Conservation (phyloP, 1,140 invertebrate species). For the Tenebrio molitor region DNA sequence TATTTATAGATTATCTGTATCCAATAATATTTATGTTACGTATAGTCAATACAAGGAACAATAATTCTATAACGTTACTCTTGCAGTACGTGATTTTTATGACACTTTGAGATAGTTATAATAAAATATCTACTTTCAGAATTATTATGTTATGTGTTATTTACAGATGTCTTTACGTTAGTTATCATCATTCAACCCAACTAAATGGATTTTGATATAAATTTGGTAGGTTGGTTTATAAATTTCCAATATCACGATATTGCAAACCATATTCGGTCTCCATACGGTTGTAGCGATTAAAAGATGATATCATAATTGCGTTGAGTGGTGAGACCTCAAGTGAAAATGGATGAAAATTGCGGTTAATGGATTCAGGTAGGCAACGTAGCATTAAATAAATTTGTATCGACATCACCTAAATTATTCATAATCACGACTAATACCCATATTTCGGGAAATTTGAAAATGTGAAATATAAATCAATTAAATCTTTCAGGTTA, state of each 20-base stretch:
- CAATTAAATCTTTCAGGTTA: conserved; percentile 32
- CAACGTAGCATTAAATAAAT: conserved; percentile 34
- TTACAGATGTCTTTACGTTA: too few species aligned
- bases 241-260: conserved; percentile 3
- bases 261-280: background rate
- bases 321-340: conserved; percentile 19
- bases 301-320: conserved; percentile 33
- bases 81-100: too few species aligned
- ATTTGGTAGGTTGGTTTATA: background rate
- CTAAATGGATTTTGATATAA: too few species aligned
- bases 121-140: too few species aligned
- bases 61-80: too few species aligned
- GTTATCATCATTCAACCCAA: too few species aligned
- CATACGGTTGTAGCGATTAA: conserved; percentile 12
- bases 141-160: too few species aligned
- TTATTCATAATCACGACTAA: conserved; percentile 33
- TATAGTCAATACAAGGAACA: too few species aligned
- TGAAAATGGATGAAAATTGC: conserved; percentile 37
- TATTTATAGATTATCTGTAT: too few species aligned
- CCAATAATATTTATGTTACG: too few species aligned
- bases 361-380: conserved; percentile 36
- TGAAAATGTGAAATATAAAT: conserved; percentile 24
- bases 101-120: too few species aligned
- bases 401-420: conserved; percentile 33
- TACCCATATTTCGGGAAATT: conserved; percentile 24